Conservation (phyloP, 2,113 vertebrate species). For the Orthonyx spaldingii region DNA sequence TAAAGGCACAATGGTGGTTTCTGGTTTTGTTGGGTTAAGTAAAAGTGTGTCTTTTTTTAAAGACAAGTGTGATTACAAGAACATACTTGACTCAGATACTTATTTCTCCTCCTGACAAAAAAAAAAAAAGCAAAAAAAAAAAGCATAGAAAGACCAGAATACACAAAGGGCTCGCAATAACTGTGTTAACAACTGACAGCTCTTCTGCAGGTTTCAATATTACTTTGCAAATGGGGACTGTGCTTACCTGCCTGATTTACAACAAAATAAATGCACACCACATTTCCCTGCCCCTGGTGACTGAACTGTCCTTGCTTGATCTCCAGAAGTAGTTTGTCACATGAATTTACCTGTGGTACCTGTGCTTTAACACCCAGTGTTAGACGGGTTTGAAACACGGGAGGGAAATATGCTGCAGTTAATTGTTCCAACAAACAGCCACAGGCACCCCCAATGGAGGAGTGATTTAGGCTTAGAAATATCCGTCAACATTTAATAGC, state of each 20-base stretch:
- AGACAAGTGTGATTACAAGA: neutral
- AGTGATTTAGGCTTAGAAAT: neutral
- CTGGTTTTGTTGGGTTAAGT: neutral
- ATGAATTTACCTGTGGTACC: neutral
- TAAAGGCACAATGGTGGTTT: neutral
- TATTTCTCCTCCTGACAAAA: neutral
- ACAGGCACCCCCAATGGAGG: rapidly evolving
- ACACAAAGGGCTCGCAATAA: neutral
- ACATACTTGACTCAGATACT: neutral
- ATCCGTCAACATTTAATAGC: neutral
- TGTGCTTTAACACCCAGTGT: neutral
- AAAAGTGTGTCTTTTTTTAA: neutral
- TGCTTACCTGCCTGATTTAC: neutral
- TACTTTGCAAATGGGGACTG: neutral
- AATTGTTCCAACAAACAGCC: neutral
- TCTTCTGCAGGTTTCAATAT: neutral
- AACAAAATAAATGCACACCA: neutral
- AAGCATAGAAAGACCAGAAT: neutral
- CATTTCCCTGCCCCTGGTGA: neutral
- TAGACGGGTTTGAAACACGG: neutral
- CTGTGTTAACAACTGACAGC: neutral
- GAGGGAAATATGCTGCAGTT: neutral
- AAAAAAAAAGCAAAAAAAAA: neutral
- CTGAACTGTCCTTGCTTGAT: neutral
- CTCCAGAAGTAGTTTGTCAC: neutral